Evolutionary conservation across 2,888 invertebrate genomes (phyloP).

Genomic region (Byasa hedistus): DNA sequence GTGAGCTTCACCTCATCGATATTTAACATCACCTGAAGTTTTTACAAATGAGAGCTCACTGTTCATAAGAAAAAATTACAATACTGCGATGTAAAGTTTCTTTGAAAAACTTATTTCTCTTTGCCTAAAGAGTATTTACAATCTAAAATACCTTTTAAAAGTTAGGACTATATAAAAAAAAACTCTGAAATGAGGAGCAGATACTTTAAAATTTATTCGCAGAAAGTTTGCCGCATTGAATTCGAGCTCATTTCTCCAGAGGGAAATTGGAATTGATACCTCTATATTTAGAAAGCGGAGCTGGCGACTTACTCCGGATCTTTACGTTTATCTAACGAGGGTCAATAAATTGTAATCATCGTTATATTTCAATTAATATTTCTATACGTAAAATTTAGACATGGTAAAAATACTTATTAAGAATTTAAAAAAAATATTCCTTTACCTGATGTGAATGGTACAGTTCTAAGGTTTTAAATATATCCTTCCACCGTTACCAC

Average conservation of each 20-base stretch:
- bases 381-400: not conserved
- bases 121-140: not conserved
- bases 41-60: no score
- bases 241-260: constrained; percentile 5
- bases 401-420: not conserved
- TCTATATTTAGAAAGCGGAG: constrained; percentile 25
- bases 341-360: constrained; percentile 5
- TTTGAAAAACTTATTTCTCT: no score
- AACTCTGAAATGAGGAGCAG: not conserved
- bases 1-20: no score
- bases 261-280: constrained; percentile 20
- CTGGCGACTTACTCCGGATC: constrained; percentile 7
- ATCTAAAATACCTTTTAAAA: not conserved
- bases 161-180: not conserved
- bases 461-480: no score
- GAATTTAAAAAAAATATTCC: no score
- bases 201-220: constrained; percentile 20
- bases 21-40: no score
- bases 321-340: constrained; percentile 11
- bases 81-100: no score
- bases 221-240: constrained; percentile 10
- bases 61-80: no score
- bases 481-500: no score
- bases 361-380: not conserved
- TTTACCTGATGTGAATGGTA: no score